Conservation (phyloP, 92 coral and sea anemone genomes). For the Actinostola sp. region DNA sequence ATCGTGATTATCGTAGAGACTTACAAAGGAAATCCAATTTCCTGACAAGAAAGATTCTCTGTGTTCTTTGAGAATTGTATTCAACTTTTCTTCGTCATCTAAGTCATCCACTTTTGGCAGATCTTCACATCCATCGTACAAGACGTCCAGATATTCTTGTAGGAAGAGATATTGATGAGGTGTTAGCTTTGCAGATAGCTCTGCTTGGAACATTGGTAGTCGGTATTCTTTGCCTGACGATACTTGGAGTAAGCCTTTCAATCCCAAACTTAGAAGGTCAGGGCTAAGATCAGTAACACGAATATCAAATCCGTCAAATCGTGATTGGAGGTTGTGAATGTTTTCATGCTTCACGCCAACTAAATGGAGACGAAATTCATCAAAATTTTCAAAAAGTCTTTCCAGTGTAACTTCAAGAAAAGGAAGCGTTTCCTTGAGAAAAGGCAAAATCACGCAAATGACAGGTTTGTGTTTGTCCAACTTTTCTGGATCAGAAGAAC, state of each 20-base stretch:
- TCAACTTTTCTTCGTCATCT: conserved; percentile 40
- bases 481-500: conserved; percentile 85
- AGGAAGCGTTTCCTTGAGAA: conserved; percentile 46
- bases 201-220: conserved; percentile 79
- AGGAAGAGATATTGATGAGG: conserved; percentile 66
- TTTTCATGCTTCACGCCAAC: conserved; percentile 51
- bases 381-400: conserved; percentile 75
- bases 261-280: conserved; percentile 54
- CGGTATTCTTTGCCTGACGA: conserved; percentile 42
- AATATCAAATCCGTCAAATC: conserved; percentile 18
- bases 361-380: conserved; percentile 49
- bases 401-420: conserved; percentile 65
- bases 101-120: conserved; percentile 53
- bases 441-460: conserved; percentile 75
- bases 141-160: conserved; percentile 65
- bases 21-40: conserved; percentile 69
- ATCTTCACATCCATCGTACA: conserved; percentile 78
- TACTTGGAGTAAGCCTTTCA: conserved; percentile 39
- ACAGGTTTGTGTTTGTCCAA: conserved; percentile 83
- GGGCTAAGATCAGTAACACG: conserved; percentile 54
- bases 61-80: conserved; percentile 63
- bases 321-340: conserved; percentile 20
- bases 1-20: conserved; percentile 79
- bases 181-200: conserved; percentile 43
- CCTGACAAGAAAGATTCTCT: conserved; percentile 78